Conservation (phyloP, 2,888 invertebrate genomes). For the Isoperla grammatica region DNA sequence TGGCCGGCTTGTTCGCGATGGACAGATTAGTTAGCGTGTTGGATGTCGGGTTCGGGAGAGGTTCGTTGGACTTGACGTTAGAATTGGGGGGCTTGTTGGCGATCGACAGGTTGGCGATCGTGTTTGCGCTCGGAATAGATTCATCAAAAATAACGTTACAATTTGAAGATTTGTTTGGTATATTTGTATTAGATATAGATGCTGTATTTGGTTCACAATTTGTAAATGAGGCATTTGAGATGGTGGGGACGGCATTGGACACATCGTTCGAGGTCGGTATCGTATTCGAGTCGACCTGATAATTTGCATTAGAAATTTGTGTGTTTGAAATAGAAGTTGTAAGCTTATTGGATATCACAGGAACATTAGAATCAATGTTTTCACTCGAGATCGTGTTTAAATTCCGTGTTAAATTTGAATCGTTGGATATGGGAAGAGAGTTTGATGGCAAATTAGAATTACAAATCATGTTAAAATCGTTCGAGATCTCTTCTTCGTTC, state of each 20-base stretch:
- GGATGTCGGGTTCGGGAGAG: background rate
- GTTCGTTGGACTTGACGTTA: conserved; percentile 6
- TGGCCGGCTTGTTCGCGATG: conserved; percentile 5
- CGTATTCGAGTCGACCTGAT: conserved; percentile 3
- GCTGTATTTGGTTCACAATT: background rate
- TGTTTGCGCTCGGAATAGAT: conserved; percentile 10
- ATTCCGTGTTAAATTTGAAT: background rate
- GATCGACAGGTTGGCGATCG: conserved; percentile 11
- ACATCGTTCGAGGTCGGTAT: background rate
- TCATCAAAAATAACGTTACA: background rate
- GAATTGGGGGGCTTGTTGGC: conserved; percentile 8
- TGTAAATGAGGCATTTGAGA: background rate
- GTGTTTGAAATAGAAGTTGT: background rate
- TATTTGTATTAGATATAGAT: conserved; percentile 5
- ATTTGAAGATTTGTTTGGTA: background rate
- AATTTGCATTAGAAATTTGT: background rate
- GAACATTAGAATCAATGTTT: background rate
- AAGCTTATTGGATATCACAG: conserved; percentile 15
- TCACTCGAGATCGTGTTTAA: background rate
- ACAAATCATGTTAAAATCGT: background rate
- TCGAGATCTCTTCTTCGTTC: background rate
- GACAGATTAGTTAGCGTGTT: conserved; percentile 11
- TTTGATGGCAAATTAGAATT: background rate
- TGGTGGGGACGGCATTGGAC: background rate
- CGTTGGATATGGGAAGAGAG: background rate